phyloP scores from a whole-genome alignment of 2,797 vertebrate genomes.

The Gobio occitaniae region DNA sequence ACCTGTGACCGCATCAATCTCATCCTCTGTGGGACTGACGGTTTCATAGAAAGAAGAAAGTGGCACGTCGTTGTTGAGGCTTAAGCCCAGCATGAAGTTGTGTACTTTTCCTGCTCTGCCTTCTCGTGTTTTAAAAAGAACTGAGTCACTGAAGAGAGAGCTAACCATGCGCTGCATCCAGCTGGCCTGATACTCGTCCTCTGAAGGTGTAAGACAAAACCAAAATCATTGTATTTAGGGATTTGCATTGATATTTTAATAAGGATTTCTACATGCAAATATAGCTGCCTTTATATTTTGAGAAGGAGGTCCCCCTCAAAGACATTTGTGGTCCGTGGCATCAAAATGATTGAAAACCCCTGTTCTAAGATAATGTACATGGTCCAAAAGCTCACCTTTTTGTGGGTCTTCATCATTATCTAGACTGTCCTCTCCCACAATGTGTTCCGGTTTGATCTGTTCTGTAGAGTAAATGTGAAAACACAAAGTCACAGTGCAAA shows the following conservation, averaged over 20 bases:
- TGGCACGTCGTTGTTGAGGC: slow-evolving; percentile 88
- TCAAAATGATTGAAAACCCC: neutral
- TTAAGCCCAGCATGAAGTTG: slow-evolving; percentile 98
- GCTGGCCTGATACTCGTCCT: slow-evolving; percentile 85
- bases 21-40: slow-evolving; percentile 77
- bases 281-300: slow-evolving; percentile 4
- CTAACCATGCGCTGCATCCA: slow-evolving; percentile 96
- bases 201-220: slow-evolving; percentile 74
- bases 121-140: slow-evolving; percentile 94
- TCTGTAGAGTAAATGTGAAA: slow-evolving; percentile 76
- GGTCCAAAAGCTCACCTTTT: slow-evolving; percentile 83
- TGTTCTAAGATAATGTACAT: neutral
- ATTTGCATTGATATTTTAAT: slow-evolving; percentile 7
- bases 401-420: slow-evolving; percentile 91
- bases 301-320: neutral
- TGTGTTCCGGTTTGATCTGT: slow-evolving; percentile 91
- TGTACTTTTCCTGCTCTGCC: slow-evolving; percentile 97
- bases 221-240: neutral
- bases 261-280: neutral
- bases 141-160: slow-evolving; percentile 88
- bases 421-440: slow-evolving; percentile 88
- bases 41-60: slow-evolving; percentile 80
- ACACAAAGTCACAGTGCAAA: neutral
- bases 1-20: slow-evolving; percentile 92
- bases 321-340: neutral